Conservation (phyloP, 2,888 invertebrate genomes). For the Macaria liturata region DNA sequence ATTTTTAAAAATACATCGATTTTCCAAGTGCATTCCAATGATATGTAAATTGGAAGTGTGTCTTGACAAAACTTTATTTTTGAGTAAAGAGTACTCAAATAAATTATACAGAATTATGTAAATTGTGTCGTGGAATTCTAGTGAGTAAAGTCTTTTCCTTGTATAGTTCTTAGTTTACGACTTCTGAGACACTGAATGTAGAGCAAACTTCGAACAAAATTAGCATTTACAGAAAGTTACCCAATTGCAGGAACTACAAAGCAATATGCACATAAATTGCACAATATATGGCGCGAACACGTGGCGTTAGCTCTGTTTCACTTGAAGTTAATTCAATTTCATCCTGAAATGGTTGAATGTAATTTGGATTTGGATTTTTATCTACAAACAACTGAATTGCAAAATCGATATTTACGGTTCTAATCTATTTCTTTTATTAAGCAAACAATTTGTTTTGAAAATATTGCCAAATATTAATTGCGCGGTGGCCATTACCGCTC, state of each 20-base stretch:
- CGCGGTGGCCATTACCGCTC: background rate
- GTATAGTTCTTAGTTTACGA: conserved; percentile 22
- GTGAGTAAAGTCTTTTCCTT: conserved; percentile 5
- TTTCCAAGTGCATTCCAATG: too few species aligned
- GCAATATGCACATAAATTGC: conserved; percentile 11
- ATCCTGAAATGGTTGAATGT: background rate
- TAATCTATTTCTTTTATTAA: background rate
- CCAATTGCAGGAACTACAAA: conserved; percentile 14
- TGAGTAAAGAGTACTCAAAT: too few species aligned
- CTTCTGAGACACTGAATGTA: conserved; percentile 21
- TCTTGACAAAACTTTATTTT: too few species aligned
- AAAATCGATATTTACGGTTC: background rate
- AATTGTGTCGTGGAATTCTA: too few species aligned
- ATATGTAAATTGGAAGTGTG: too few species aligned
- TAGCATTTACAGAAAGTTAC: conserved; percentile 31
- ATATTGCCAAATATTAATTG: background rate
- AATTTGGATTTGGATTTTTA: background rate
- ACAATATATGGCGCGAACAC: conserved; percentile 3
- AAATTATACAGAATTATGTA: too few species aligned
- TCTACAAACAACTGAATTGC: too few species aligned
- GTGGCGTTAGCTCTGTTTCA: background rate
- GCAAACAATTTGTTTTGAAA: too few species aligned
- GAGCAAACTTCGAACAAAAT: conserved; percentile 32
- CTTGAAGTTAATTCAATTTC: background rate
- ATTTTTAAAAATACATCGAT: too few species aligned